A percentile compares a stretch with the other conserved stretches of the same genome.
phyloP scores from a whole-genome alignment of 2,113 vertebrate genomes.

The Hemibagrus wyckioides region DNA sequence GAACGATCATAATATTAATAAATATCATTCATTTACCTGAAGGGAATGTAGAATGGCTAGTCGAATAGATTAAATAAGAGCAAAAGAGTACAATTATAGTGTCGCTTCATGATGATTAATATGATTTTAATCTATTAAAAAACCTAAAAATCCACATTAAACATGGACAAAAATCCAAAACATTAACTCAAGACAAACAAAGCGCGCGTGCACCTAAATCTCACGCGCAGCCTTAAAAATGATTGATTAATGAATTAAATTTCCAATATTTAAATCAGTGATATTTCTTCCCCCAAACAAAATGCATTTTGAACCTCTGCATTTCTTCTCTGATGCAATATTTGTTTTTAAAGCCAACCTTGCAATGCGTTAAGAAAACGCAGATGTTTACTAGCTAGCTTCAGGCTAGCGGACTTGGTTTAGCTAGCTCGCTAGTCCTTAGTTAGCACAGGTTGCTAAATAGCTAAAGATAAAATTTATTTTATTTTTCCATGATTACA shows the following conservation, averaged over 20 bases:
- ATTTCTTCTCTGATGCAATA: background rate
- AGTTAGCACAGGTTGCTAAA: background rate
- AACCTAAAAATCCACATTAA: background rate
- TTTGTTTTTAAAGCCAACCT: background rate
- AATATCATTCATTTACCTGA: no score
- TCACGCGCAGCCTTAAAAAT: no score
- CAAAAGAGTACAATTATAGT: background rate
- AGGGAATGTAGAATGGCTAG: background rate
- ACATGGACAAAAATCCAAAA: background rate
- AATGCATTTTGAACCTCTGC: background rate
- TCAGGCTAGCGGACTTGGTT: background rate
- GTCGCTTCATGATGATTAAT: background rate
- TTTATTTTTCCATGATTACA: background rate
- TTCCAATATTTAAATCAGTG: no score
- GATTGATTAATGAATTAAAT: no score
- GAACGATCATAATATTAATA: background rate
- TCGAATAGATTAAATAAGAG: background rate
- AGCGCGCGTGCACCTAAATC: background rate
- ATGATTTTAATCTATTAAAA: background rate
- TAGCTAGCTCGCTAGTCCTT: background rate
- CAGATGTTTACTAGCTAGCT: background rate
- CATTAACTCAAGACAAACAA: background rate
- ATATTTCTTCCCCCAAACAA: no score
- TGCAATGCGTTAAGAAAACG: background rate
- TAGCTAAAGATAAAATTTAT: background rate